Base-by-base conservation (phyloP, 2,113 vertebrate genomes). In the Raja brachyura region DNA sequence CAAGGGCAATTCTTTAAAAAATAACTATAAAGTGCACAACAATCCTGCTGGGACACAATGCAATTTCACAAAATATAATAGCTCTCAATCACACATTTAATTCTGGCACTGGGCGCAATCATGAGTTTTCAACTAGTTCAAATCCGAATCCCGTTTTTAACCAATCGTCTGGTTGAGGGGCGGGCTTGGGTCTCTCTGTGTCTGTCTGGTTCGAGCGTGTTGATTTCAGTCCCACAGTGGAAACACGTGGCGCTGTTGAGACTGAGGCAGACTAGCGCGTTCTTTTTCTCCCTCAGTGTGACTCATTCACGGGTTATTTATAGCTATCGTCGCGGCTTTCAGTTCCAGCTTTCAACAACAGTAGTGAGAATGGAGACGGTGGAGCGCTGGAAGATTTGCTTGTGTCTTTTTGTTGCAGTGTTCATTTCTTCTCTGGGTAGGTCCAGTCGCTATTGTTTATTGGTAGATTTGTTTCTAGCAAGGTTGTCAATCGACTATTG, bases 221-320 rank as follows among this genome's bases (percentile, higher is more conserved):
- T 92, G 88, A 73, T 92, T 92, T 73, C n/a, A 70, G 88, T 33
- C 61, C n/a, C 88, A 92, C 63, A n/a, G 88, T 92, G 88, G 88
- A 92, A 92, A 92, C 88, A 92, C 88, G 88, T 92, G 88, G 88
- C 88, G 88, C 88, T 92, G 88, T 31, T 73, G 88, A 70, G 88
- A 70, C 88, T 73, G 63, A 70, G 31, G 61, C 66, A 92, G 88
- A 92, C 31, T 16, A 61, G 83, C 83, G 66, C 18, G 33, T 56
- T 83, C 88, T 92, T 8, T 92, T 48, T 73, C 63, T 48, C 31
- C 9, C 66, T 66, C 66, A 70, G 31, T 48, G 88, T 92, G 88
- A 70, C 63, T 92, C 63, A 70, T 70, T 90, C 88, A 39, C 88
- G n/a, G 88, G 63, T 92, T 73, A 70, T 73, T 92, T 68, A 92